These are phyloP conservation scores for Brienomyrus brachyistius DNA, from an alignment of 2,113 vertebrate species.

Conservation along the genomic window DNA sequence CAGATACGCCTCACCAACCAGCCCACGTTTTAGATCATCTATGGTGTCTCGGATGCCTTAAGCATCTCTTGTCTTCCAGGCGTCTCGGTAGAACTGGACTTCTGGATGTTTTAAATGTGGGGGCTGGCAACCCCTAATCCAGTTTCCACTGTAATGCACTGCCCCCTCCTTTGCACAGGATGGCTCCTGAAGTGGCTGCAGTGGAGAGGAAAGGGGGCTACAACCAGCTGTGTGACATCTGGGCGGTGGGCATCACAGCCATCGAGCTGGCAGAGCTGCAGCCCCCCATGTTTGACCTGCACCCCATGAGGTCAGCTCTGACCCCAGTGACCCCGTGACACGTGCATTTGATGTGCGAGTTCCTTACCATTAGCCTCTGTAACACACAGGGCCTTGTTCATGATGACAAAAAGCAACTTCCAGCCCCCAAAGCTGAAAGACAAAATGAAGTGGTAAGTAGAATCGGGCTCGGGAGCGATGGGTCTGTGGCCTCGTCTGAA, in stretches of 20 bases:
- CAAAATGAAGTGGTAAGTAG: slow-evolving; percentile 86
- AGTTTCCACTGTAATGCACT: neutral
- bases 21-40: neutral
- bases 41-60: neutral
- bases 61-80: neutral
- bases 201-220: slow-evolving; percentile 98
- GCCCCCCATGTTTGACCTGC: slow-evolving; percentile 95
- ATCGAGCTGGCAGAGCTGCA: slow-evolving; percentile 96
- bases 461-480: neutral
- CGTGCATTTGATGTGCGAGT: neutral
- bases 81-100: neutral
- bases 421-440: slow-evolving; percentile 97
- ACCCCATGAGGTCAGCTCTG: slow-evolving; percentile 88
- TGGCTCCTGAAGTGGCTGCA: slow-evolving; percentile 96
- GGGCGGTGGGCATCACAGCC: slow-evolving; percentile 96
- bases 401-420: slow-evolving; percentile 99
- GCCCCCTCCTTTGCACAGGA: slow-evolving; percentile 51
- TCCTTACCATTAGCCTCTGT: neutral
- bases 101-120: neutral
- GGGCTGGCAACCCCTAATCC: neutral
- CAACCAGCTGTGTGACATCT: slow-evolving; percentile 96
- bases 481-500: neutral
- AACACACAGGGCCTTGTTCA: slow-evolving; percentile 82
- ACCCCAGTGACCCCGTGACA: neutral
- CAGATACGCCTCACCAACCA: neutral